Evolutionary conservation across 2,113 vertebrate species (phyloP).

Genomic region (Hemibagrus wyckioides): DNA sequence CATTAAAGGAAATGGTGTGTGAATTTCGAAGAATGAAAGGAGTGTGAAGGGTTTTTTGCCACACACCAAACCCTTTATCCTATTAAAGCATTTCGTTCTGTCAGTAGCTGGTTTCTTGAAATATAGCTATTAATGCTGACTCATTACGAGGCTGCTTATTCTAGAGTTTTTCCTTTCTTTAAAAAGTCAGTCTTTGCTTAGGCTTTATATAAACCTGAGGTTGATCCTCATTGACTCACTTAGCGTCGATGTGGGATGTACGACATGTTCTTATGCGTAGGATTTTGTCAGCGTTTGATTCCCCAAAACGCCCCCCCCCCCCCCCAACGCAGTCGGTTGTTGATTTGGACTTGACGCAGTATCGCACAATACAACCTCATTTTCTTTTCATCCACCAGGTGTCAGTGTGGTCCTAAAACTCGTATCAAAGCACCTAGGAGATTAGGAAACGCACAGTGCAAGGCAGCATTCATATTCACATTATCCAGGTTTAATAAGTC

Average conservation of each 20-base stretch:
- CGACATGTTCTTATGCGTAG: not conserved
- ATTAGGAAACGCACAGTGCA: not conserved
- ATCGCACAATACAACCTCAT: not conserved
- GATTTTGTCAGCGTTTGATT: conserved; percentile 2
- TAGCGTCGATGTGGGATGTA: not conserved
- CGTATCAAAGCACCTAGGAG: not conserved
- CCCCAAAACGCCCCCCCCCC: no score
- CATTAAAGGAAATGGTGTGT: conserved; percentile 12
- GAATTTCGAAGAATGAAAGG: conserved; percentile 8
- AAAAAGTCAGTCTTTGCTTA: not conserved
- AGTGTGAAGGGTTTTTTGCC: not conserved
- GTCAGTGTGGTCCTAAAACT: conserved; percentile 39
- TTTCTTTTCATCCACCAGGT: conserved; percentile 37
- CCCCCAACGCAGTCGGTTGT: not conserved
- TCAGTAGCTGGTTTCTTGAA: not conserved
- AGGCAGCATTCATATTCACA: conserved; percentile 36
- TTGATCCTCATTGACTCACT: not conserved
- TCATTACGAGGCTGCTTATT: conserved; percentile 23
- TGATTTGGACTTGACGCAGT: conserved; percentile 7
- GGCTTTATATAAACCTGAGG: not conserved
- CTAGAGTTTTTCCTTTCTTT: not conserved
- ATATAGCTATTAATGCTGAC: conserved; percentile 41
- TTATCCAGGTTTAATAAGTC: conserved; percentile 39
- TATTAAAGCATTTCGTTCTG: conserved; percentile 7
- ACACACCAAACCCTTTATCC: conserved; percentile 5